Base-by-base conservation (phyloP, 2,888 invertebrate genomes). In the Chymomyza caudatula region DNA sequence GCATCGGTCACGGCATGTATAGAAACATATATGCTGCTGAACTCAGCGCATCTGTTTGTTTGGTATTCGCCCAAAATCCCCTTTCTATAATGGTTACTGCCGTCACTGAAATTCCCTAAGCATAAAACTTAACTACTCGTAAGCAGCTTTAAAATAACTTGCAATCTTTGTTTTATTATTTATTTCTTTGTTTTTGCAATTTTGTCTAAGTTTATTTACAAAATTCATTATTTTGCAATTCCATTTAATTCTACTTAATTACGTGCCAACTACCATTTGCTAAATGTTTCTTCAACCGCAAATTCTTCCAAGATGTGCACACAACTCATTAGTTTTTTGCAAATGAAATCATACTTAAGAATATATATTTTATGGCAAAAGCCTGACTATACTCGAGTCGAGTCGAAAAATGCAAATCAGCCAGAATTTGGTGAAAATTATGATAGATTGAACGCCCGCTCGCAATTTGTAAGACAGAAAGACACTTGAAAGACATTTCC, bases 301-400 rank as follows among this genome's bases (percentile, higher is more conserved):
- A 55, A 42, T 53, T 55, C 52, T 62, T 59, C 6, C 49, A 43
- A 75, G 66, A 59, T 75, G 66, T 63, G 72, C 69, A 65, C 69
- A 69, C 47, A 63, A 65, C 58, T 69, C 66, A 51, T 74, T 66
- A 71, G 20, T 3, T 1, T 47, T 2, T 20, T 19, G 44, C 19
- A 22, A 68, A 68, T 75, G 76, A 75, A 76, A 76, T 75, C 67
- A 75, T 75, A 70, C 65, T 63, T 63, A 51, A 53, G 25, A 29
- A 29, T 49, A 56, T 11, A 29, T 11, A 25, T 63, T 60, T 52
- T 54, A 22, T 22, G 57, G 42, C 49, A 47, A n/a, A 62, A 54
- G 65, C 42, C 44, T 64, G 56, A 37, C 8, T 4, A 2, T 8
- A 44, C 2, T 6, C 3, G 5, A 2, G 6, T n/a, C 49, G n/a